Conservation (phyloP, 2,888 invertebrate species). For the Campopleginae sp. region DNA sequence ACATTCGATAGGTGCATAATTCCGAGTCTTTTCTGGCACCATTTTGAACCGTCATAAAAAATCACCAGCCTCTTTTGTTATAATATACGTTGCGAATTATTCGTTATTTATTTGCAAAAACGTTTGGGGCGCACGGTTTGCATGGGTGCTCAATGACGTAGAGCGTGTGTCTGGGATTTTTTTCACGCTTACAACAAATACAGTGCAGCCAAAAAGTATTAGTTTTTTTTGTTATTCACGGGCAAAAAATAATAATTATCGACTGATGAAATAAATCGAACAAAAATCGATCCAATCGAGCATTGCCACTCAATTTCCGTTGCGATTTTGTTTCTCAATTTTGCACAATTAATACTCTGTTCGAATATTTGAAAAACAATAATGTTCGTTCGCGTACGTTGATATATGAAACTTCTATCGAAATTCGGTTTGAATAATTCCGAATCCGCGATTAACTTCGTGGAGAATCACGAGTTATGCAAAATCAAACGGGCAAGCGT, state of each 20-base stretch:
- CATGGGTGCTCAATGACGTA: conserved; percentile 25
- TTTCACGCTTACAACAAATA: conserved; percentile 28
- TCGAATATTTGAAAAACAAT: conserved; percentile 33
- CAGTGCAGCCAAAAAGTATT: conserved; percentile 56
- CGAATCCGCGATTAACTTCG: conserved; percentile 28
- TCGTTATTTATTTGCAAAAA: conserved; percentile 24
- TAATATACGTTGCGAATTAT: conserved; percentile 24
- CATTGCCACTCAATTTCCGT: conserved; percentile 11
- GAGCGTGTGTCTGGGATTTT: conserved; percentile 34
- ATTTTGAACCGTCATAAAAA: conserved; percentile 5
- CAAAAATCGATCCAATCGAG: conserved; percentile 19
- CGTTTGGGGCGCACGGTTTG: conserved; percentile 20
- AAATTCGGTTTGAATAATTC: conserved; percentile 31
- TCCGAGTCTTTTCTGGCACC: neutral
- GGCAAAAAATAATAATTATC: conserved; percentile 37
- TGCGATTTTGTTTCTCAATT: conserved; percentile 28
- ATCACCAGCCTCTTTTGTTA: conserved; percentile 27
- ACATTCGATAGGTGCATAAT: neutral
- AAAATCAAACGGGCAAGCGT: conserved; percentile 36
- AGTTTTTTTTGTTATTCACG: conserved; percentile 54
- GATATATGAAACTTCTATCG: conserved; percentile 36
- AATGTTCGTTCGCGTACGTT: conserved; percentile 24
- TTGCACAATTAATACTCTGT: conserved; percentile 43
- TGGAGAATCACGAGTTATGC: conserved; percentile 42
- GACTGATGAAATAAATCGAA: conserved; percentile 34